Base-by-base conservation (phyloP, 2,113 vertebrate species). In the Climacteris rufus region DNA sequence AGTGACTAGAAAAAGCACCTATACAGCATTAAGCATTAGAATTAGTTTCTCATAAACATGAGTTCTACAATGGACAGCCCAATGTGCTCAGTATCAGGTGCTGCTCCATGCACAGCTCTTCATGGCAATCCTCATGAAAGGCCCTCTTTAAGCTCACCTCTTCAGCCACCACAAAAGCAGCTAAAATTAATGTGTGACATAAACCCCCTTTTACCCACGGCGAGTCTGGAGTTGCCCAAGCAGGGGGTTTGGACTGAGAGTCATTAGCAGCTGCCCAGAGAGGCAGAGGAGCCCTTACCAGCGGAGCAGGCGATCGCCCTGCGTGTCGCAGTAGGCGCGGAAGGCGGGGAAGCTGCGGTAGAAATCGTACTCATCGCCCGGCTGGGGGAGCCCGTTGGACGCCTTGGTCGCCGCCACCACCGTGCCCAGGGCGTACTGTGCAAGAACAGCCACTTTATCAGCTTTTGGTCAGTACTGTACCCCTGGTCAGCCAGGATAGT, bases 341-440 rank as follows among this genome's bases (percentile, higher is more conserved):
- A 99, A 99, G 4, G 98, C 98, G 0, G 99, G 98, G 95, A 99
- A 99, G 96, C 99, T 99, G 56, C 98, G 98, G 94, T 99, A 99
- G 96, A 99, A 99, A 91, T 99, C 99, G 20, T 98, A 99, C 33
- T 99, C 99, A 6, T 99, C 99, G 0, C 99, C 99, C 13, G 97
- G 90, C 95, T 99, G 98, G 25, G 99, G 99, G 2, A 99, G 97
- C 50, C 97, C 95, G 0, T 97, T 98, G 0, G 99, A 99, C 2
- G 99, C 98, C 87, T 99, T 99, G 14, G 99, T 99, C 8, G 99
- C 98, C 6, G 98, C 98, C 37, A 99, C 97, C 37, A 99, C 99
- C 0, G 98, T 97, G 40, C 99, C 98, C 5, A 99, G 97, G 47
- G 99, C 99, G 47, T 99, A 96, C 99, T 99, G 98, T 59, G 70